Percentiles rank a stretch among this genome's conserved stretches.
Conservation (phyloP, 2,113 vertebrate species). For the Carollia perspicillata region DNA sequence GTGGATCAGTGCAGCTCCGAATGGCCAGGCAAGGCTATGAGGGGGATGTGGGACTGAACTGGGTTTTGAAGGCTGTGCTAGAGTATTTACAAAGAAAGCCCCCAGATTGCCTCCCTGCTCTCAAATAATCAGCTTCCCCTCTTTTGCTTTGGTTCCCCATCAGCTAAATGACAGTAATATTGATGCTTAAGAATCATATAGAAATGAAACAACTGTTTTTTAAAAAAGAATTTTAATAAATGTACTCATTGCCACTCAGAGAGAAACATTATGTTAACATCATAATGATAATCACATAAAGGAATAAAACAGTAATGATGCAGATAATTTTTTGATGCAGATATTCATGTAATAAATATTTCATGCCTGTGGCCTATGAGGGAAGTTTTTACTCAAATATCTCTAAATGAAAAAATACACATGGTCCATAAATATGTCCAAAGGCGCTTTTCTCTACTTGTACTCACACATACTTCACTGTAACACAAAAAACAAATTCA, state of each 20-base stretch:
- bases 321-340: neutral
- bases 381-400: slow-evolving; percentile 34
- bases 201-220: neutral
- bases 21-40: neutral
- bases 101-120: neutral
- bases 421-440: slow-evolving; percentile 41
- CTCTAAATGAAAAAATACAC: slow-evolving; percentile 32
- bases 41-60: neutral
- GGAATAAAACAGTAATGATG: slow-evolving; percentile 28
- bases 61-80: neutral
- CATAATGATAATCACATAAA: neutral
- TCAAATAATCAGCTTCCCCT: neutral
- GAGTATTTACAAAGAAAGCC: neutral
- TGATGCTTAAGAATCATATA: neutral
- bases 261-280: slow-evolving; percentile 10
- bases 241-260: neutral
- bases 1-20: neutral
- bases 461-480: slow-evolving; percentile 11
- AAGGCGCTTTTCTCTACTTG: slow-evolving; percentile 39
- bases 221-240: neutral
- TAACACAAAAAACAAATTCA: slow-evolving; percentile 49
- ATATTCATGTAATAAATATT: neutral
- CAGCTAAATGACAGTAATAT: neutral
- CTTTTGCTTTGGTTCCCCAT: neutral
- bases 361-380: slow-evolving; percentile 15